Percentiles rank a stretch among this genome's conserved stretches.
Conservation (phyloP, 1,140 invertebrate genomes). For the Aphelenchoides besseyi region DNA sequence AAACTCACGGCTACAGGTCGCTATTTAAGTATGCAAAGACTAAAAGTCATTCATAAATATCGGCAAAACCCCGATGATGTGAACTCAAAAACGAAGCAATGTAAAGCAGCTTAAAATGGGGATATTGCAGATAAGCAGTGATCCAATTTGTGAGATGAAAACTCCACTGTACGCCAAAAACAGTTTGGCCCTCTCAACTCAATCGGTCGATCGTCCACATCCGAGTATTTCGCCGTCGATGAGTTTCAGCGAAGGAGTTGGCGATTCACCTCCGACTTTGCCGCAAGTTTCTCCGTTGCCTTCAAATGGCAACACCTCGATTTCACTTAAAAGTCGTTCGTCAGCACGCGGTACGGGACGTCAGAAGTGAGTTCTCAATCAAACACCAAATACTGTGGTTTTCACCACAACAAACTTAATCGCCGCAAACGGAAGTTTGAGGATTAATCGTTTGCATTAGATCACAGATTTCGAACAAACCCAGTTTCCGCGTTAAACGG, state of each 20-base stretch:
- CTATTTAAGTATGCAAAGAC: too few species aligned
- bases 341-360: background rate
- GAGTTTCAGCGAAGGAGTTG: conserved; percentile 4
- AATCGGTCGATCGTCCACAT: background rate
- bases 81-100: too few species aligned
- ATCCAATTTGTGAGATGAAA: conserved; percentile 9
- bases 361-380: conserved; percentile 14
- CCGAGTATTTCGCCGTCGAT: conserved; percentile 3
- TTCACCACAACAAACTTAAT: background rate
- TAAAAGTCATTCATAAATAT: too few species aligned
- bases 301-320: background rate
- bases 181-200: background rate
- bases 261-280: background rate
- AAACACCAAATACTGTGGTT: too few species aligned
- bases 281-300: background rate
- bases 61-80: too few species aligned
- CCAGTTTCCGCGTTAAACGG: too few species aligned
- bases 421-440: background rate
- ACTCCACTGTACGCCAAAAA: conserved; percentile 7
- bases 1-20: too few species aligned
- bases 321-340: background rate
- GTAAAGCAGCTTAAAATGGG: too few species aligned
- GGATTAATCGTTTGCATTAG: too few species aligned
- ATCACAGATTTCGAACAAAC: too few species aligned
- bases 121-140: background rate